Evolutionary conservation across 92 coral and sea anemone genomes (phyloP).

Genomic region (Porites divaricata): DNA sequence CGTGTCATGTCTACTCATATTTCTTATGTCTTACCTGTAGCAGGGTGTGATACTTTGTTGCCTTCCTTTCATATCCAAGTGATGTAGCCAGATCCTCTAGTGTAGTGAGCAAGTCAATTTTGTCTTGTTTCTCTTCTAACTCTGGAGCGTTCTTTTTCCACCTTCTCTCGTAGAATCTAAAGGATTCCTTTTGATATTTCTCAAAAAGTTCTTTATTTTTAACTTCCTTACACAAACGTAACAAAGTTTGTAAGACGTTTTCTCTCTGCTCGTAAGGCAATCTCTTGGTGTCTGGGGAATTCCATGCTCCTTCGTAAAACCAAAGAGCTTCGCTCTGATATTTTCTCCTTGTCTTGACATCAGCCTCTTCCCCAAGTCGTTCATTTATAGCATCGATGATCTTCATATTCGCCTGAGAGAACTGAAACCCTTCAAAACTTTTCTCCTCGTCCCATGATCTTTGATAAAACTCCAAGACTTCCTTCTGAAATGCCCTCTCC

Average conservation of each 20-base stretch:
- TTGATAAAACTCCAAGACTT: constrained; percentile 30
- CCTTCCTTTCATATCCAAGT: neutral
- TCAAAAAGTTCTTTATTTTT: neutral
- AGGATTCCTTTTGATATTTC: neutral
- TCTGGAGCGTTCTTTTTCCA: neutral
- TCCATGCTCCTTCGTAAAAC: constrained; percentile 43
- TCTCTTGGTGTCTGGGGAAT: constrained; percentile 31
- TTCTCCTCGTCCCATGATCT: constrained; percentile 46
- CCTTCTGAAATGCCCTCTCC: constrained; percentile 10
- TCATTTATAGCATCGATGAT: constrained; percentile 26
- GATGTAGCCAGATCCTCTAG: neutral
- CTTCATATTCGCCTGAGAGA: constrained; percentile 1
- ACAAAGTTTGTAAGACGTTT: neutral
- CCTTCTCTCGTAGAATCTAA: constrained; percentile 1
- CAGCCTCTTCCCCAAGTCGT: neutral
- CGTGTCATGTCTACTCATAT: no score
- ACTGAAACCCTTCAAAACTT: constrained; percentile 18
- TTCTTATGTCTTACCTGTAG: neutral
- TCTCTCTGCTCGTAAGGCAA: constrained; percentile 7
- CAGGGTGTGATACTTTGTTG: neutral
- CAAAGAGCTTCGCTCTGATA: constrained; percentile 34
- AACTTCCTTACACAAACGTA: neutral
- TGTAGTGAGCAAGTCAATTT: neutral
- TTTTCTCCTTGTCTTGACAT: constrained; percentile 4
- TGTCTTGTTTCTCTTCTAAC: neutral